Evolutionary conservation across 1,140 invertebrate species (phyloP).

Genomic region (Heliconius congener): DNA sequence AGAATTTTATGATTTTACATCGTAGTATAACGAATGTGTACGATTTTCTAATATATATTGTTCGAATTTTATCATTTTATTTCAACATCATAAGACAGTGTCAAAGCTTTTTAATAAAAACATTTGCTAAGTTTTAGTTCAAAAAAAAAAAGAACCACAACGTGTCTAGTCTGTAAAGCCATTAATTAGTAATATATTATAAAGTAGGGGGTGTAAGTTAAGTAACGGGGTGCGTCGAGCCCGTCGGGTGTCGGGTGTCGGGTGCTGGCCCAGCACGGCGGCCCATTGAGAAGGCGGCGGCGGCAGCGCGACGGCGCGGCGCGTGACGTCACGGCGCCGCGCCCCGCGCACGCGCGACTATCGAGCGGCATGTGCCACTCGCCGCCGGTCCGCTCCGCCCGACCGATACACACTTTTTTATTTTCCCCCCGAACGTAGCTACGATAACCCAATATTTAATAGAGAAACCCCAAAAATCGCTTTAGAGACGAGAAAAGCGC

Average conservation of each 20-base stretch:
- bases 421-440: constrained; percentile 70
- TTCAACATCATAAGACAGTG: neutral
- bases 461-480: constrained; percentile 45
- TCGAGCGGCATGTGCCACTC: constrained; percentile 77
- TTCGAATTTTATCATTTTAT: neutral
- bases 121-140: neutral
- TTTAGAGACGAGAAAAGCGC: constrained; percentile 34
- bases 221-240: constrained; percentile 36
- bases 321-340: constrained; percentile 67
- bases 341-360: constrained; percentile 71
- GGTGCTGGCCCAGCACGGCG: constrained; percentile 44
- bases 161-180: neutral
- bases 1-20: constrained; percentile 16
- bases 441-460: constrained; percentile 53
- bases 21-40: neutral
- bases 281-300: constrained; percentile 62
- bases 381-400: constrained; percentile 72
- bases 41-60: neutral
- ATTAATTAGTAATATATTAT: constrained; percentile 50
- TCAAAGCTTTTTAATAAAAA: neutral
- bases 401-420: constrained; percentile 73
- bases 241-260: constrained; percentile 19
- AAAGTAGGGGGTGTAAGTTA: constrained; percentile 42
- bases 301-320: constrained; percentile 60
- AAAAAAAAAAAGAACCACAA: neutral